These are phyloP conservation scores for Phaenicophaeus curvirostris DNA, from an alignment of 2,797 vertebrate species.

Conservation along the genomic window DNA sequence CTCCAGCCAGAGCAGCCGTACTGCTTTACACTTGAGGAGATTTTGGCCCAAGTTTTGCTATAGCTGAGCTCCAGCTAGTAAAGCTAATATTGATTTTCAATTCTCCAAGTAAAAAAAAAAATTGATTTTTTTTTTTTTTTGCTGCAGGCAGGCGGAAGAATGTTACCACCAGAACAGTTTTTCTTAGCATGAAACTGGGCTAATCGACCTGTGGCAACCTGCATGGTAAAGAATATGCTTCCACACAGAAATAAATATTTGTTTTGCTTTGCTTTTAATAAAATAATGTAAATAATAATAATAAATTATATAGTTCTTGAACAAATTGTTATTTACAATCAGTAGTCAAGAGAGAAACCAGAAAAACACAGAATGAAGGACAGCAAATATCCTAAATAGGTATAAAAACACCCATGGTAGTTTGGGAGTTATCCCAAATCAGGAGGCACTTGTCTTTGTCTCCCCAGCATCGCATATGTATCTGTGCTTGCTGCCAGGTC, in stretches of 20 bases:
- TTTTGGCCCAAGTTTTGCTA: conserved; percentile 17
- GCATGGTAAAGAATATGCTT: neutral
- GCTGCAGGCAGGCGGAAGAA: neutral
- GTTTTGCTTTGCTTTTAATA: neutral
- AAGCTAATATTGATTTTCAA: conserved; percentile 50
- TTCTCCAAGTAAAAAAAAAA: conserved; percentile 9
- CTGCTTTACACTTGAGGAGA: neutral
- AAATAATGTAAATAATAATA: neutral
- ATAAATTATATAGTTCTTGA: neutral
- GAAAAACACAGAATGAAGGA: neutral
- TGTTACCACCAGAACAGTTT: neutral
- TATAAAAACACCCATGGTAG: neutral
- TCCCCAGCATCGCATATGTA: accelerated
- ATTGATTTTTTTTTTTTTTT: neutral
- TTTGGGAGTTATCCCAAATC: neutral
- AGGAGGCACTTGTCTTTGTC: neutral
- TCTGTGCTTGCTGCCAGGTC: neutral
- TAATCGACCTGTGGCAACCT: neutral
- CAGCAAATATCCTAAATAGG: neutral
- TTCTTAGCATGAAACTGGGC: neutral
- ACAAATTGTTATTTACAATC: neutral
- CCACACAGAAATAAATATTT: neutral
- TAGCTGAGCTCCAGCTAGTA: neutral
- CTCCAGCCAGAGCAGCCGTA: neutral
- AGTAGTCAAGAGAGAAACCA: neutral